Evolutionary conservation across 2,113 vertebrate species (phyloP).

Genomic region (Rissa tridactyla): DNA sequence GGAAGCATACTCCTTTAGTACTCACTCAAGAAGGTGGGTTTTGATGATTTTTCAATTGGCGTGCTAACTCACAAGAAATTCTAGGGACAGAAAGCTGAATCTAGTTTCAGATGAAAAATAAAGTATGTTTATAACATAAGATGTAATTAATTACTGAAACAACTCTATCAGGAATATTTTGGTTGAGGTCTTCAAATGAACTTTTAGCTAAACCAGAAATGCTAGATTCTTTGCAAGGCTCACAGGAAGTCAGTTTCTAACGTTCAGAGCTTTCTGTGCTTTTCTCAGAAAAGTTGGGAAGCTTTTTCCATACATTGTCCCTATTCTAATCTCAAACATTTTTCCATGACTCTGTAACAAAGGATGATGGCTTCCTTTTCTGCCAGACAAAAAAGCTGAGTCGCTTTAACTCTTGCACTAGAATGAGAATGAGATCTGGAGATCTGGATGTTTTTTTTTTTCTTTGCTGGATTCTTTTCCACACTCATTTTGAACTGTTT

Average conservation of each 20-base stretch:
- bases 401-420: neutral
- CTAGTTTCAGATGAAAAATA: neutral
- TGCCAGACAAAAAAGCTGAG: neutral
- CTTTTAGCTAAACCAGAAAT: neutral
- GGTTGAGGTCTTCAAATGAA: neutral
- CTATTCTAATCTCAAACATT: neutral
- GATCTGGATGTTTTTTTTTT: neutral
- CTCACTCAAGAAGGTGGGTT: neutral
- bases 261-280: neutral
- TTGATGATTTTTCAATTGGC: neutral
- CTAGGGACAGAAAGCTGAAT: neutral
- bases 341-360: neutral
- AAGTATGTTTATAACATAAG: neutral
- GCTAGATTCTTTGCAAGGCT: neutral
- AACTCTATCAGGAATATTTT: neutral
- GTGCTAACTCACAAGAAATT: neutral
- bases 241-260: neutral
- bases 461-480: neutral
- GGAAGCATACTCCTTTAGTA: neutral
- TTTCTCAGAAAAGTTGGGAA: neutral
- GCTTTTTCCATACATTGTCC: neutral
- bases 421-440: neutral
- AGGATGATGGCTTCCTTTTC: neutral
- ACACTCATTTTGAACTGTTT: neutral
- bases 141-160: neutral